A percentile compares a stretch with the other conserved stretches of the same genome.
These are phyloP conservation scores for Enteromius mattozi DNA, from an alignment of 2,797 vertebrate species.

Conservation along the genomic window DNA sequence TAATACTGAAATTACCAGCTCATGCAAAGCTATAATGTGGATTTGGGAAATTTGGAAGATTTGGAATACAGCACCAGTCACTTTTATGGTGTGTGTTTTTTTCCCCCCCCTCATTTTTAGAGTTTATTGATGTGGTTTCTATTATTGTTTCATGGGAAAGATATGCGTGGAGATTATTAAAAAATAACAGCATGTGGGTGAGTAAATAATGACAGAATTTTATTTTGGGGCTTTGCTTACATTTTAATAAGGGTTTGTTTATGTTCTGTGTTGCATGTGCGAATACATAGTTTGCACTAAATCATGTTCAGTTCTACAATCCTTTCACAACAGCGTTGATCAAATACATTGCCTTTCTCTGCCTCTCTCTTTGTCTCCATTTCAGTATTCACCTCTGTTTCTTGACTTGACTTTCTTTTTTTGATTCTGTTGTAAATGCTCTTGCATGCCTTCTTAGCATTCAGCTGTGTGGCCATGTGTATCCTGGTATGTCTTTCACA, in stretches of 20 bases:
- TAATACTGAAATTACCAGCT: neutral
- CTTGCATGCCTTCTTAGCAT: conserved; percentile 61
- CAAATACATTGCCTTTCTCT: conserved; percentile 1
- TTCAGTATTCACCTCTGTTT: conserved; percentile 23
- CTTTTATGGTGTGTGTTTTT: neutral
- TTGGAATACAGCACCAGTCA: neutral
- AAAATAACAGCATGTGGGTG: neutral
- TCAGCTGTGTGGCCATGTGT: conserved; percentile 61
- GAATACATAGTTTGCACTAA: neutral
- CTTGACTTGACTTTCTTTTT: conserved; percentile 17
- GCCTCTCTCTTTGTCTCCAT: conserved; percentile 34
- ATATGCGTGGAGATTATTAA: neutral
- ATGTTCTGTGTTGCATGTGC: neutral
- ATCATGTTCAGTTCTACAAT: neutral
- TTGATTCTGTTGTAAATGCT: conserved; percentile 53
- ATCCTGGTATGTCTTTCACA: conserved; percentile 49
- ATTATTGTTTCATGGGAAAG: neutral
- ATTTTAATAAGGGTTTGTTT: conserved; percentile 5
- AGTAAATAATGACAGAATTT: neutral
- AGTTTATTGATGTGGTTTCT: neutral
- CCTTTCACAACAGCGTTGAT: neutral
- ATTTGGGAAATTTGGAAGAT: neutral
- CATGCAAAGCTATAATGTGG: neutral
- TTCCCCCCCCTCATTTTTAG: neutral
- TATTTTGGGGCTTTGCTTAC: neutral